Evolutionary conservation across 2,888 invertebrate genomes (phyloP).

Genomic region (Nesidiocoris tenuis): DNA sequence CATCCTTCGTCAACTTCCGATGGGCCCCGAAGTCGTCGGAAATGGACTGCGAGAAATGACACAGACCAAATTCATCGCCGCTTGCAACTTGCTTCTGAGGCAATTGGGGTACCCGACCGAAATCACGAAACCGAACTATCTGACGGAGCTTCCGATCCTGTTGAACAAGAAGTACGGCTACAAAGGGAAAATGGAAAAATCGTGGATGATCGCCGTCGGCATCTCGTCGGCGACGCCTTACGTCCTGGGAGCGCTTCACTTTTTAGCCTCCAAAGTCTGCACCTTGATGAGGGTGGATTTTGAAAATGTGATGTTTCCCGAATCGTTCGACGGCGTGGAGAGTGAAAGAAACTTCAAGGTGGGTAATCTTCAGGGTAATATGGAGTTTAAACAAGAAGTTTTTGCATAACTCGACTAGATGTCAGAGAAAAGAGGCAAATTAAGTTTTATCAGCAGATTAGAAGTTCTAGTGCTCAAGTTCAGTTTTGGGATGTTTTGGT

Average conservation of each 20-base stretch:
- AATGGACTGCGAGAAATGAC: slow-evolving; percentile 7
- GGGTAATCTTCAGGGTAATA: slow-evolving; percentile 9
- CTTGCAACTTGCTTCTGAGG: slow-evolving; percentile 6
- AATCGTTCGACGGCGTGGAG: slow-evolving; percentile 4
- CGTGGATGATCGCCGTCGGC: slow-evolving; percentile 33
- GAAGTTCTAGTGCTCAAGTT: too few relatives aligned
- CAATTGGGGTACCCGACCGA: neutral
- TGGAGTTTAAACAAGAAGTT: too few relatives aligned
- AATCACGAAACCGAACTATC: slow-evolving; percentile 17
- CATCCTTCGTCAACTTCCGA: neutral
- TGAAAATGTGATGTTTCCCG: slow-evolving; percentile 6
- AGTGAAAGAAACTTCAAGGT: neutral
- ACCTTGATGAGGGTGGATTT: neutral
- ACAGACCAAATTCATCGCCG: slow-evolving; percentile 22
- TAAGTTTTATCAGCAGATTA: too few relatives aligned
- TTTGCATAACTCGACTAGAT: too few relatives aligned
- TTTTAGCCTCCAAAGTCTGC: slow-evolving; percentile 9
- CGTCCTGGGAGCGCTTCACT: slow-evolving; percentile 22
- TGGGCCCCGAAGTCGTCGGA: slow-evolving; percentile 3
- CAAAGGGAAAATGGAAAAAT: slow-evolving; percentile 35
- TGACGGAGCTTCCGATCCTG: slow-evolving; percentile 22
- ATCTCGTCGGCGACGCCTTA: slow-evolving; percentile 6
- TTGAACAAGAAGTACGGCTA: slow-evolving; percentile 18
- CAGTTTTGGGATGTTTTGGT: too few relatives aligned
- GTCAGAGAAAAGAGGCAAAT: too few relatives aligned